Evolutionary conservation across 35 echinoderm and acorn worm species (phyloP).

Genomic region (Ophiothrix spiculata): DNA sequence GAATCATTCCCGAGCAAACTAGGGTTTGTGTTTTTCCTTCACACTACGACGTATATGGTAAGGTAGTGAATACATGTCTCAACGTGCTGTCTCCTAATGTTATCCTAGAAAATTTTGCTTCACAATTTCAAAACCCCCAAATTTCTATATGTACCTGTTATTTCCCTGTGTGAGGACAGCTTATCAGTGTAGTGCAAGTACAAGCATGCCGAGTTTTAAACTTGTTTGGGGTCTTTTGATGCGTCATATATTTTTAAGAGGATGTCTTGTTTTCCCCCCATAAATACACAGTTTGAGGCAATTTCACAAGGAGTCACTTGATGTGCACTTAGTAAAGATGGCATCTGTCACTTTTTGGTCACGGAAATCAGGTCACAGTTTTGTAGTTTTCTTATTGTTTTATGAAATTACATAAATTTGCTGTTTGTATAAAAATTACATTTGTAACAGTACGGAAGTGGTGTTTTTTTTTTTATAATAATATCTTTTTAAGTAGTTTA

Average conservation of each 20-base stretch:
- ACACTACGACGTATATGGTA: background rate
- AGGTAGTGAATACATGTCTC: slow-evolving; percentile 7
- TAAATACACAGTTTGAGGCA: background rate
- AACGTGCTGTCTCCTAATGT: slow-evolving; percentile 11
- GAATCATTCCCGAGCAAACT: background rate
- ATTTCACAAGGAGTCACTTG: background rate
- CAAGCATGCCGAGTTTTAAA: background rate
- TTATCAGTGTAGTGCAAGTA: background rate
- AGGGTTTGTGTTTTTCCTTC: background rate
- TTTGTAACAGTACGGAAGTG: background rate
- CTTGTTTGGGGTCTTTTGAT: background rate
- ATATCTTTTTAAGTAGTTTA: background rate
- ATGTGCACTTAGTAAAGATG: background rate
- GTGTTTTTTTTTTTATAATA: background rate
- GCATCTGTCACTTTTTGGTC: background rate
- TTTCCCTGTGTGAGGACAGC: background rate
- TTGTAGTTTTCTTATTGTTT: too few species aligned
- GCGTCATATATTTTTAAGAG: background rate
- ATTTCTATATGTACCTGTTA: background rate
- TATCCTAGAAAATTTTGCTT: background rate
- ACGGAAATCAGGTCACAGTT: background rate
- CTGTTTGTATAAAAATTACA: background rate
- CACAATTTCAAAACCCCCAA: slow-evolving; percentile 4
- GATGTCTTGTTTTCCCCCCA: background rate
- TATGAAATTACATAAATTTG: too few species aligned